phyloP scores from a whole-genome alignment of 2,888 invertebrate genomes.

The Drosophila acutilabella region DNA sequence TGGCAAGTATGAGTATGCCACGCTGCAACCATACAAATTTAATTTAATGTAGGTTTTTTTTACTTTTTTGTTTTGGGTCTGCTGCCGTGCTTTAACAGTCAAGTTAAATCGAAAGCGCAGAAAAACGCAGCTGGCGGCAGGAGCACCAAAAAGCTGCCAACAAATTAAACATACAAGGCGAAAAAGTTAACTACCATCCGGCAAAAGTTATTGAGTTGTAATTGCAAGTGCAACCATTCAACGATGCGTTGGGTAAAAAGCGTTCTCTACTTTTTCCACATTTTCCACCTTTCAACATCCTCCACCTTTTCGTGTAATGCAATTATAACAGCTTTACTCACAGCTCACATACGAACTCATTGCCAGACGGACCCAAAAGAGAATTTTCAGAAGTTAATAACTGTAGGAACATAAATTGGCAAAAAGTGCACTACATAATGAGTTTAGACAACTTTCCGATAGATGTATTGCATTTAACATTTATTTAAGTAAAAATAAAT shows the following conservation, averaged over 20 bases:
- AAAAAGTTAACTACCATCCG: slow-evolving; percentile 64
- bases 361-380: slow-evolving; percentile 13
- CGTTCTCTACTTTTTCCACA: slow-evolving; percentile 64
- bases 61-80: neutral
- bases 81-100: slow-evolving; percentile 25
- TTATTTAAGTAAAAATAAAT: too few relatives aligned
- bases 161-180: slow-evolving; percentile 56
- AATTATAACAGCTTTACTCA: slow-evolving; percentile 68
- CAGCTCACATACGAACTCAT: slow-evolving; percentile 16
- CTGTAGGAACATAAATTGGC: neutral
- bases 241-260: slow-evolving; percentile 39
- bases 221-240: slow-evolving; percentile 70
- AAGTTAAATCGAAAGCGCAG: slow-evolving; percentile 51
- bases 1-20: slow-evolving; percentile 1
- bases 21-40: slow-evolving; percentile 48
- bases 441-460: neutral
- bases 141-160: slow-evolving; percentile 48
- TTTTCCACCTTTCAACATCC: slow-evolving; percentile 47
- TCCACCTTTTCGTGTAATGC: slow-evolving; percentile 69
- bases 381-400: neutral
- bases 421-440: neutral
- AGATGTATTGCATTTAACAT: neutral
- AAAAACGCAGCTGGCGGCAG: slow-evolving; percentile 19
- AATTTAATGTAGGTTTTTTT: slow-evolving; percentile 26
- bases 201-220: slow-evolving; percentile 79